These are phyloP conservation scores for Corythaeola cristata DNA, from an alignment of 2,113 vertebrate species.

Conservation along the genomic window DNA sequence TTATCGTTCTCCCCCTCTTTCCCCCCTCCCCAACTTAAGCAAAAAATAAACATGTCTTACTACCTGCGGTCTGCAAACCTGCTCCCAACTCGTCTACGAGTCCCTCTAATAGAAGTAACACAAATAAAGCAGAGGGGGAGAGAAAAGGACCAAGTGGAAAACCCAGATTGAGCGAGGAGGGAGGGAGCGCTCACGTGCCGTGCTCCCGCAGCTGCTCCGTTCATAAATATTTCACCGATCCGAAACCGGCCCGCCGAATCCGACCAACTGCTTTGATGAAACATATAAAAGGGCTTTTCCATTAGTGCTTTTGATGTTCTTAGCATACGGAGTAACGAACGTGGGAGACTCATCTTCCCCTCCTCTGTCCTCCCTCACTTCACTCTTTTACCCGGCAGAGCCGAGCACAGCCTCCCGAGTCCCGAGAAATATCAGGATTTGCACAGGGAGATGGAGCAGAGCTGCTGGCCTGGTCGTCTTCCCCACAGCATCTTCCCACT, in stretches of 20 bases:
- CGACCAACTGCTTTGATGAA: conserved; percentile 39
- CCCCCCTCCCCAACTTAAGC: neutral
- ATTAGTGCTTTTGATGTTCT: conserved; percentile 61
- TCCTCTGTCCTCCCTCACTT: neutral
- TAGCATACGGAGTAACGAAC: neutral
- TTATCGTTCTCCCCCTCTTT: neutral
- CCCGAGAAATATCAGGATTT: neutral
- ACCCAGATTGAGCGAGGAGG: neutral
- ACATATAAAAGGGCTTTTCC: conserved; percentile 34
- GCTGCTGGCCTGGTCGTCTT: accelerated
- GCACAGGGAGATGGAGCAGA: neutral
- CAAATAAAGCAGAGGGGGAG: neutral
- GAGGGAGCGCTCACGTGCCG: neutral
- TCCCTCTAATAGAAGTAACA: neutral
- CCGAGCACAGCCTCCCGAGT: neutral
- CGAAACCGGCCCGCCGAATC: conserved; percentile 17
- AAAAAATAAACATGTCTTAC: neutral
- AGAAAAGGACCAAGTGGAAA: neutral
- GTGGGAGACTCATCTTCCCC: neutral
- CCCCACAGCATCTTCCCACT: neutral
- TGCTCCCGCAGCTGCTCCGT: conserved; percentile 31
- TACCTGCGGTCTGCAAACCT: neutral
- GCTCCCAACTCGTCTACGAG: neutral
- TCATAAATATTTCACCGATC: conserved; percentile 23
- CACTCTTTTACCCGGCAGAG: neutral